Percentiles rank a stretch among this genome's conserved stretches.
Evolutionary conservation across 92 coral and sea anemone species (phyloP).

Genomic region (Parazoanthus swiftii): DNA sequence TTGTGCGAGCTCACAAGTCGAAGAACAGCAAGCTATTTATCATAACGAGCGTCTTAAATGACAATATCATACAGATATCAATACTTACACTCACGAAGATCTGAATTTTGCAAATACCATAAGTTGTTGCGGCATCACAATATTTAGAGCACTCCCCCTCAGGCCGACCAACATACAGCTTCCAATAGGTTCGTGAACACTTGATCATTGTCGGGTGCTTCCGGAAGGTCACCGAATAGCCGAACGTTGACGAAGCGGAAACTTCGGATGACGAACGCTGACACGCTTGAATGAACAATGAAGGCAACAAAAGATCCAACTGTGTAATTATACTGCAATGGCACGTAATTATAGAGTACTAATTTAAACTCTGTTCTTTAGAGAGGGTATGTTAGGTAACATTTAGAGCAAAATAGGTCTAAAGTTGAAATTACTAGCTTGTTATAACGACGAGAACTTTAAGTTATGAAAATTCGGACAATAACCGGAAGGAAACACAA

Average conservation of each 20-base stretch:
- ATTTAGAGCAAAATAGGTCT: not conserved
- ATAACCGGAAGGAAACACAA: not conserved
- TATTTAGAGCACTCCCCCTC: constrained; percentile 35
- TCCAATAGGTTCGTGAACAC: constrained; percentile 28
- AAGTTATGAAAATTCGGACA: not conserved
- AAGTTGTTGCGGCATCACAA: not conserved
- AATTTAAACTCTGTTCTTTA: not conserved
- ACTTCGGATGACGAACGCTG: constrained; percentile 24
- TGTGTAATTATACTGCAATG: no score
- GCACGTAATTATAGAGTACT: not conserved
- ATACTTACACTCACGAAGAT: constrained; percentile 33
- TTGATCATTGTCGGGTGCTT: constrained; percentile 18
- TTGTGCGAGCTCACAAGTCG: not conserved
- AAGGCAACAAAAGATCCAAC: not conserved
- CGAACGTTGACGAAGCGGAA: constrained; percentile 43
- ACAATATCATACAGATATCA: constrained; percentile 5
- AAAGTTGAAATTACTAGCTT: not conserved
- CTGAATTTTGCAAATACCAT: constrained; percentile 12
- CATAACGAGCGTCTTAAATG: constrained; percentile 7
- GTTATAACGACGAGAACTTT: not conserved
- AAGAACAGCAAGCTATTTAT: not conserved
- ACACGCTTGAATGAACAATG: not conserved
- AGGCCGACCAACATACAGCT: not conserved
- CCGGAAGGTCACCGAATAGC: constrained; percentile 38
- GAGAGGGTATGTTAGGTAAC: not conserved